Evolutionary conservation across 2,113 vertebrate species (phyloP).

Genomic region (Tretioscincus oriximinensis): DNA sequence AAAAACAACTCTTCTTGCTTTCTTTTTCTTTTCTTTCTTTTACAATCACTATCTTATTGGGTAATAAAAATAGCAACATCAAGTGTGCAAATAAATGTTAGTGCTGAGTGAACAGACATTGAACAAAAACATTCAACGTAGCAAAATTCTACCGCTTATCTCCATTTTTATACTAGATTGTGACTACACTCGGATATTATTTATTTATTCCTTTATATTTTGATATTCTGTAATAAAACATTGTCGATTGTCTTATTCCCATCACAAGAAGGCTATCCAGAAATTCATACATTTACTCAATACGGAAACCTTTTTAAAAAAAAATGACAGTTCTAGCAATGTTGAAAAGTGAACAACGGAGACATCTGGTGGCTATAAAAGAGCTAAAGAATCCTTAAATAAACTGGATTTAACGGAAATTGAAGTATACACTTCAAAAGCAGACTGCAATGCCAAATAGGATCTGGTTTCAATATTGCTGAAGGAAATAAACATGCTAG

Average conservation of each 20-base stretch:
- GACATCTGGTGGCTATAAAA: slow-evolving; percentile 68
- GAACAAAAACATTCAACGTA: background rate
- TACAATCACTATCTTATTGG: no score
- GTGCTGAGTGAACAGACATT: no score
- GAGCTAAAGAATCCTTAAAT: background rate
- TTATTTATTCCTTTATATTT: no score
- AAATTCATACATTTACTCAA: no score
- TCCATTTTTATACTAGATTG: no score
- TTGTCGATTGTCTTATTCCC: no score
- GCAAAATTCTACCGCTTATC: background rate
- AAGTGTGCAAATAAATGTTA: background rate
- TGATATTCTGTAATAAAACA: no score
- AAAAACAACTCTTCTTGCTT: no score
- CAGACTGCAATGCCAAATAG: background rate
- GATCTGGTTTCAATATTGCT: background rate
- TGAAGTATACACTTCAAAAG: background rate
- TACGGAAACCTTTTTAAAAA: no score
- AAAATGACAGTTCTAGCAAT: background rate
- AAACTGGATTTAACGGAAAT: background rate
- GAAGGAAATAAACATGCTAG: background rate
- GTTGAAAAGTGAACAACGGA: slow-evolving; percentile 38
- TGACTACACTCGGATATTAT: no score
- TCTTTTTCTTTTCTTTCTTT: no score
- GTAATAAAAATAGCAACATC: background rate
- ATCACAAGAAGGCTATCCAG: no score